Evolutionary conservation across 2,113 vertebrate genomes (phyloP).

Genomic region (Lamprotornis superbus): DNA sequence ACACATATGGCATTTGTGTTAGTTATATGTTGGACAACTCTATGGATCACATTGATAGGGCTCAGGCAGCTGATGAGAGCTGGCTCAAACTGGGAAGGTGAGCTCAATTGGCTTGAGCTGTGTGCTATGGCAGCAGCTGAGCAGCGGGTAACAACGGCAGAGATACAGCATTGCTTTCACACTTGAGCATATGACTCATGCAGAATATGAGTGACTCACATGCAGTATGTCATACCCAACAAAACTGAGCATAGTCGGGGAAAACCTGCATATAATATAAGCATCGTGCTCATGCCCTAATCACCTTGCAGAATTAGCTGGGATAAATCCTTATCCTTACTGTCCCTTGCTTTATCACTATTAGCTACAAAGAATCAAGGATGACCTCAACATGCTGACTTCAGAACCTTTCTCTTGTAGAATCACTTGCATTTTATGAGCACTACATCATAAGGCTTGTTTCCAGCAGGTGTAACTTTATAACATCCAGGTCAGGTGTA

Average conservation of each 20-base stretch:
- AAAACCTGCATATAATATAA: constrained; percentile 13
- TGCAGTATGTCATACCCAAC: constrained; percentile 43
- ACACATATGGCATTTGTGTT: background rate
- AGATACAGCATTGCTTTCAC: constrained; percentile 58
- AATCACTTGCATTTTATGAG: constrained; percentile 31
- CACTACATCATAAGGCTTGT: constrained; percentile 43
- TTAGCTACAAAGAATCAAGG: background rate
- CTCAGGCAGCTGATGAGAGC: constrained; percentile 2
- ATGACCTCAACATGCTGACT: constrained; percentile 16
- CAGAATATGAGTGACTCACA: constrained; percentile 54
- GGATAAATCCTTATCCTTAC: background rate
- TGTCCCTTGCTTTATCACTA: background rate
- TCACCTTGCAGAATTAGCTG: background rate
- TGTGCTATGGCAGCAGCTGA: constrained; percentile 50
- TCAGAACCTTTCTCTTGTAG: constrained; percentile 23
- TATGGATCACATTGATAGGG: background rate
- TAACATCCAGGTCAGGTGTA: constrained; percentile 58
- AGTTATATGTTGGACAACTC: background rate
- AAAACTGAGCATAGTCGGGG: background rate
- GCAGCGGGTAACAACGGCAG: constrained; percentile 50
- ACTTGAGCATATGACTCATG: constrained; percentile 64
- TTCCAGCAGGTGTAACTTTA: constrained; percentile 53
- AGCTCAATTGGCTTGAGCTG: constrained; percentile 33
- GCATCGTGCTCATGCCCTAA: background rate
- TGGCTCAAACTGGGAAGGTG: constrained; percentile 41